Evolutionary conservation across 2,797 vertebrate species (phyloP).

Genomic region (Epinephelus awoara): DNA sequence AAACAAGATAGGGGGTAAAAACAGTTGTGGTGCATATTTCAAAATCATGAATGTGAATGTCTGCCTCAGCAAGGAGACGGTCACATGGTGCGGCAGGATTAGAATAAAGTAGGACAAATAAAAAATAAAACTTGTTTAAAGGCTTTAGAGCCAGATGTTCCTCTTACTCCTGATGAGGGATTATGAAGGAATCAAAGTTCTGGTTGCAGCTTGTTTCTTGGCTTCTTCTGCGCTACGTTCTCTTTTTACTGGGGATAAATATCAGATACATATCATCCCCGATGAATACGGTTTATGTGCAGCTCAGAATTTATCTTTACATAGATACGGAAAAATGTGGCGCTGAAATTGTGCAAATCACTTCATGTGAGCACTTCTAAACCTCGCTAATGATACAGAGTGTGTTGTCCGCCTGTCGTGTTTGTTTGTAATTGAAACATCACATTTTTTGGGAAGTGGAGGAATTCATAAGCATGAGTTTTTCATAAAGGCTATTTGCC

Average conservation of each 20-base stretch:
- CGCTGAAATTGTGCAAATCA: conserved; percentile 8
- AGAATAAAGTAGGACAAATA: conserved; percentile 88
- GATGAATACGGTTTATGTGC: conserved; percentile 13
- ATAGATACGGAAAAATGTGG: conserved; percentile 2
- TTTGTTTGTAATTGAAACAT: conserved; percentile 47
- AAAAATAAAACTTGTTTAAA: conserved; percentile 86
- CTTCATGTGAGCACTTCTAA: conserved; percentile 1
- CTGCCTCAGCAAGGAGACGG: conserved; percentile 59
- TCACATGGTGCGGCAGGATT: conserved; percentile 80
- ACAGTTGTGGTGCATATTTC: conserved; percentile 57
- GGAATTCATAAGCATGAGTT: conserved; percentile 36
- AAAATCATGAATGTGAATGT: conserved; percentile 65
- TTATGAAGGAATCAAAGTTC: conserved; percentile 81
- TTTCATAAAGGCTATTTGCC: conserved; percentile 44
- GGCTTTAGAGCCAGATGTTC: conserved; percentile 86
- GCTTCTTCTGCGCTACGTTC: conserved; percentile 39
- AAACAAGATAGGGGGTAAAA: background rate
- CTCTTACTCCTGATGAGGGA: conserved; percentile 80
- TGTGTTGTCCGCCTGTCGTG: background rate
- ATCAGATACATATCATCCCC: conserved; percentile 24
- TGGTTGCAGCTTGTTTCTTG: conserved; percentile 61
- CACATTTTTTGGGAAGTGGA: conserved; percentile 29
- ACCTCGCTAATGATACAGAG: conserved; percentile 9
- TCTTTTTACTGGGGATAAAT: conserved; percentile 19
- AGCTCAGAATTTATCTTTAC: conserved; percentile 10